These are phyloP conservation scores for Emydocephalus ijimae DNA, from an alignment of 2,113 vertebrate genomes.

Conservation along the genomic window DNA sequence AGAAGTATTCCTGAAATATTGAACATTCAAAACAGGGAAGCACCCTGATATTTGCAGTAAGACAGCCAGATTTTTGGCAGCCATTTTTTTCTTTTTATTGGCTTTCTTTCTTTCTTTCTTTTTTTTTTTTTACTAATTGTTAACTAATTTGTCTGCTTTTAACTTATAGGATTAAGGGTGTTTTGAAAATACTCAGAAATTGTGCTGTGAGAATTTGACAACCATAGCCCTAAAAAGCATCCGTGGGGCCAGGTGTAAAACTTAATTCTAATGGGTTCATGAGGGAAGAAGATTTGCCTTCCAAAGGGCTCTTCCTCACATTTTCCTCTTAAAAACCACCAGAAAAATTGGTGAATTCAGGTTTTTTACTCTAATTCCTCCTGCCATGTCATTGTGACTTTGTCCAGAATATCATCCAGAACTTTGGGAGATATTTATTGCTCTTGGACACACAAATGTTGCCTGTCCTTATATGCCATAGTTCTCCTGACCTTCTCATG, in stretches of 20 bases:
- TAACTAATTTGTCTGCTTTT: background rate
- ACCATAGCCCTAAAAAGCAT: background rate
- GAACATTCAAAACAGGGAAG: background rate
- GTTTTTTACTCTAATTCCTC: background rate
- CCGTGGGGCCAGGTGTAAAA: background rate
- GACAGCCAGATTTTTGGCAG: background rate
- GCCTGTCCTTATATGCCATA: background rate
- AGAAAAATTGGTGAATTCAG: background rate
- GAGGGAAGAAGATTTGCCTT: background rate
- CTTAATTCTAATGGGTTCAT: background rate
- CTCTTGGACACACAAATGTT: background rate
- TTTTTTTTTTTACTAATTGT: background rate
- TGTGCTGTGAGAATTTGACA: background rate
- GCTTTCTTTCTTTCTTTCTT: no score
- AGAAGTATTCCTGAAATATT: background rate
- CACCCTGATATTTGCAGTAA: background rate
- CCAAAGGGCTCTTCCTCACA: background rate
- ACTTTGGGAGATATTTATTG: background rate
- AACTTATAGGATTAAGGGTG: background rate
- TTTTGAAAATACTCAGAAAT: background rate
- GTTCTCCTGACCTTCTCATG: background rate
- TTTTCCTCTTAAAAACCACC: background rate
- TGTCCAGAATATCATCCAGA: background rate
- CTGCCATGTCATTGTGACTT: background rate
- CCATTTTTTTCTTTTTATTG: background rate